phyloP scores from a whole-genome alignment of 2,888 invertebrate species.

The Trichopoda pennipes region DNA sequence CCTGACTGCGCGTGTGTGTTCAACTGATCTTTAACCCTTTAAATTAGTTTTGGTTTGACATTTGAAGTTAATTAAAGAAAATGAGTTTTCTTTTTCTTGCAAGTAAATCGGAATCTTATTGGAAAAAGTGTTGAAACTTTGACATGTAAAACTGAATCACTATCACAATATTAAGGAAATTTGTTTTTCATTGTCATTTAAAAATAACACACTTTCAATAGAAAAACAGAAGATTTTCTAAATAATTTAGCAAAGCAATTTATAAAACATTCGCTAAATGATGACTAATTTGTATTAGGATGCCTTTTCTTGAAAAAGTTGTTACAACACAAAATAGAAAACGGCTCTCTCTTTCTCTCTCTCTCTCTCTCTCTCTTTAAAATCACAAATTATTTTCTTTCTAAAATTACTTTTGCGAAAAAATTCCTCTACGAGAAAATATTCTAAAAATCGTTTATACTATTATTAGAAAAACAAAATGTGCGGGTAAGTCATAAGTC shows the following conservation, averaged over 20 bases:
- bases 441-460: too few species aligned
- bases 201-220: not conserved
- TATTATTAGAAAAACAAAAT: too few species aligned
- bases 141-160: slow-evolving; percentile 17
- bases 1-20: not conserved
- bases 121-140: not conserved
- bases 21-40: slow-evolving; percentile 51
- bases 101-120: too few species aligned
- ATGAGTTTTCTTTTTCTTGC: not conserved
- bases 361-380: too few species aligned
- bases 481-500: too few species aligned
- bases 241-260: not conserved
- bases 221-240: not conserved
- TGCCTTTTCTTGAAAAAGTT: too few species aligned
- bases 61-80: not conserved
- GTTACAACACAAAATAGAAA: too few species aligned
- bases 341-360: too few species aligned
- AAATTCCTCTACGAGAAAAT: too few species aligned
- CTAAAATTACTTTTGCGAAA: too few species aligned
- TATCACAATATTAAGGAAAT: not conserved
- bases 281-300: too few species aligned
- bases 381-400: too few species aligned
- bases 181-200: not conserved
- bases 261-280: not conserved
- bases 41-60: slow-evolving; percentile 27